These are phyloP conservation scores for Fistularia commersonii DNA, from an alignment of 2,797 vertebrate species.

Conservation along the genomic window DNA sequence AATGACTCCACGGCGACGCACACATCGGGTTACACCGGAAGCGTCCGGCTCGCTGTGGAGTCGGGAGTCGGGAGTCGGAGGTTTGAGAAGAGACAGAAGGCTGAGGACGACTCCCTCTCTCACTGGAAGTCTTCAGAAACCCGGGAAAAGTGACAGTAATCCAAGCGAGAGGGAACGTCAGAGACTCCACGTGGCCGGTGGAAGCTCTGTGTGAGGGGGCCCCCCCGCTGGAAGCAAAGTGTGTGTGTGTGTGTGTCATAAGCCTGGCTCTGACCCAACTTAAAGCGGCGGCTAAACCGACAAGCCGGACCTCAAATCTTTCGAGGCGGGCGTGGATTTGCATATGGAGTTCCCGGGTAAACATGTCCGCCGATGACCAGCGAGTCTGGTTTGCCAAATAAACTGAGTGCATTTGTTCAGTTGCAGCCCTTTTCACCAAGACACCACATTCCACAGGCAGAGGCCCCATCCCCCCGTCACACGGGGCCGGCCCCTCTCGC, in stretches of 20 bases:
- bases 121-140: no score
- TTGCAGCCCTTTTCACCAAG: constrained; percentile 70
- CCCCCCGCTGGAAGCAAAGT: background rate
- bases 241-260: background rate
- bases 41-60: background rate
- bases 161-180: no score
- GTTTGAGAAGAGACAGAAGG: no score
- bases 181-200: background rate
- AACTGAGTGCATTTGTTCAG: constrained; percentile 73
- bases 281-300: constrained; percentile 1
- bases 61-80: no score
- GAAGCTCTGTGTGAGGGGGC: background rate
- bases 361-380: constrained; percentile 63
- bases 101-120: no score
- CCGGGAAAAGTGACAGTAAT: background rate
- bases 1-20: no score
- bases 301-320: constrained; percentile 10
- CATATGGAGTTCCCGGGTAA: constrained; percentile 57
- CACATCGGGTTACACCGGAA: background rate
- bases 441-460: constrained; percentile 76
- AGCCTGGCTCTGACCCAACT: background rate
- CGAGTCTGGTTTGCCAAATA: constrained; percentile 73
- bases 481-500: constrained; percentile 67
- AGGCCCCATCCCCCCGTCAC: constrained; percentile 68
- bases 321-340: constrained; percentile 42